These are phyloP conservation scores for Campoplex nolae DNA, from an alignment of 2,888 invertebrate genomes.

Conservation along the genomic window DNA sequence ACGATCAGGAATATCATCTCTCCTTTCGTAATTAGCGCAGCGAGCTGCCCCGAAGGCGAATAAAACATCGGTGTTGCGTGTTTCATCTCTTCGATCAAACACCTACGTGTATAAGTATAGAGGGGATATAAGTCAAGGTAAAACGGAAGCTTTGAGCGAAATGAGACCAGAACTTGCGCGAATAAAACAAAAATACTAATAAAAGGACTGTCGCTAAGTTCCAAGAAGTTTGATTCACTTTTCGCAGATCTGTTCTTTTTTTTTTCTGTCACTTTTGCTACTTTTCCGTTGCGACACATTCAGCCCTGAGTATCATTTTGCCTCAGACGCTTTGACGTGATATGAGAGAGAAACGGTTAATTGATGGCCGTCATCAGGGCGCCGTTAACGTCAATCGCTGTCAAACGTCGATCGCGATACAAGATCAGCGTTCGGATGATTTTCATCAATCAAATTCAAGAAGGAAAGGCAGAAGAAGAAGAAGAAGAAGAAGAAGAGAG, in stretches of 20 bases:
- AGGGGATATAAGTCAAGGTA: background rate
- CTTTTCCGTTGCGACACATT: background rate
- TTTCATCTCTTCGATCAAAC: slow-evolving; percentile 32
- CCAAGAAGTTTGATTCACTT: background rate
- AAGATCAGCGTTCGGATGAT: slow-evolving; percentile 41
- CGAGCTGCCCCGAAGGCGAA: slow-evolving; percentile 68
- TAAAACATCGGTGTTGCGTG: slow-evolving; percentile 51
- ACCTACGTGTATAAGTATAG: background rate
- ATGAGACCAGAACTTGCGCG: background rate
- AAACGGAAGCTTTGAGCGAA: background rate
- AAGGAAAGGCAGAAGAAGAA: background rate
- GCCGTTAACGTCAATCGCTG: slow-evolving; percentile 58
- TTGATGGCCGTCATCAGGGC: slow-evolving; percentile 55
- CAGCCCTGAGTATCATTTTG: background rate
- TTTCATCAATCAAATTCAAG: slow-evolving; percentile 10
- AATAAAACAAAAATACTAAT: background rate
- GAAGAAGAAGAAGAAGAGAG: background rate
- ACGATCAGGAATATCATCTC: slow-evolving; percentile 54
- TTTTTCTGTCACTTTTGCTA: background rate
- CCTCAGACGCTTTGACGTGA: background rate
- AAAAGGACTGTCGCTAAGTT: background rate
- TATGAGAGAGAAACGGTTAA: slow-evolving; percentile 42
- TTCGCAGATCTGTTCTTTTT: background rate
- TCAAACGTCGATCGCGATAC: slow-evolving; percentile 37
- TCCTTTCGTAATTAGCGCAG: slow-evolving; percentile 75